Base-by-base conservation (phyloP, 2,797 vertebrate genomes). In the Decapterus maruadsi region DNA sequence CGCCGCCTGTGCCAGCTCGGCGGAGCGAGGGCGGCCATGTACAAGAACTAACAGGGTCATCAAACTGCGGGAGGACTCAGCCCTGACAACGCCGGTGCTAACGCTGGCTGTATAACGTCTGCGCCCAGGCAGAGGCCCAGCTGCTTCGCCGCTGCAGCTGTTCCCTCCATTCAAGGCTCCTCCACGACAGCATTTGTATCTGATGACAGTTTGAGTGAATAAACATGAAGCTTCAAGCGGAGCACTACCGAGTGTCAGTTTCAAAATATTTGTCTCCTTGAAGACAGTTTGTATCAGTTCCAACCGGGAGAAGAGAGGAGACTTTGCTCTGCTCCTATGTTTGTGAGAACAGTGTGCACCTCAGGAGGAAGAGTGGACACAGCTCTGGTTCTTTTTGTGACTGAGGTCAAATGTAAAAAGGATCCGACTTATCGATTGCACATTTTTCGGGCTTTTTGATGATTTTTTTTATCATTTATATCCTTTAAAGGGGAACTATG, bases 41-140 rank as follows among this genome's bases (percentile, higher is more conserved):
- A 68, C 69, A 51, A 50, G 79, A 80, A 43, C 83, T 77, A 78
- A 84, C 82, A 20, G 86, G 78, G 86, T 83, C 84, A 79, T 90
- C 89, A 77, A 66, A 72, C 75, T 16, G 81, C 40, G 3, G 79
- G 77, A 72, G 78, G 82, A 79, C 53, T 75, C 65, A 11, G 73
- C 50, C 78, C 78, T 40, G 80, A 86, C 75, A 26, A 26, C n/a
- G 19, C 16, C 20, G 50, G 34, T 26, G 61, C 80, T 55, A 58
- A 81, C 66, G 55, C 54, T 65, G 3, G 26, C 26, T 22, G 4
- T 62, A 75, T 62, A 75, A 82, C 73, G 42, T 75, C 79, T 13
- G 60, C 67, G 8, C 65, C 61, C 62, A 46, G 77, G 56, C 69
- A 9, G 60, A 65, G 53, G 38, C 58, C 38, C 85, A 85, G 85